phyloP scores from a whole-genome alignment of 1,140 invertebrate genomes.

The Lepidurus packardi region DNA sequence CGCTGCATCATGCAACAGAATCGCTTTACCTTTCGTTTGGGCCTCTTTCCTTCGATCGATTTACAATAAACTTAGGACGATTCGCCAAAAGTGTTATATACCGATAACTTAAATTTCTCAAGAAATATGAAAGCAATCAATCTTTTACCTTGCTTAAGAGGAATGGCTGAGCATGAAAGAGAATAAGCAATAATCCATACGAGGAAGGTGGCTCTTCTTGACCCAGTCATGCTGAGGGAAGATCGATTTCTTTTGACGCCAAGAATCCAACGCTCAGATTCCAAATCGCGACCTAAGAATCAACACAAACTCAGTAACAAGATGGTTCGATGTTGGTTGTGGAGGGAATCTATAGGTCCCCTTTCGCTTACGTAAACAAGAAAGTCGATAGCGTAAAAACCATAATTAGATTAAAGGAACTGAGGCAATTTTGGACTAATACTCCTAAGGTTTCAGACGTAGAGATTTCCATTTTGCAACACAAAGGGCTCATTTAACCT shows the following conservation, averaged over 20 bases:
- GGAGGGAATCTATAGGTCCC: not conserved
- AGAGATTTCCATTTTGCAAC: not conserved
- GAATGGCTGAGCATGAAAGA: not conserved
- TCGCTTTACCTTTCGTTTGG: too few species aligned
- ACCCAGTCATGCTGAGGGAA: not conserved
- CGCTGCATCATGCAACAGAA: too few species aligned
- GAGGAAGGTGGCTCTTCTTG: not conserved
- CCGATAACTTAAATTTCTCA: too few species aligned
- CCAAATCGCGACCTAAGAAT: not conserved
- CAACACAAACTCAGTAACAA: not conserved
- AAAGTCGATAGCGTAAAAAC: not conserved
- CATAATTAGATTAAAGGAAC: not conserved
- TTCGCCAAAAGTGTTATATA: too few species aligned
- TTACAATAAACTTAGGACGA: too few species aligned
- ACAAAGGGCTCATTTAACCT: not conserved
- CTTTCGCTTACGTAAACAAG: constrained; percentile 7
- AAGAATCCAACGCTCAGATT: not conserved
- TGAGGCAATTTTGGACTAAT: not conserved
- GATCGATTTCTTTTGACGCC: not conserved
- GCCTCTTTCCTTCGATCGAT: too few species aligned
- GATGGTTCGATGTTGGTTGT: not conserved
- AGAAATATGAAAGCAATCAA: not conserved
- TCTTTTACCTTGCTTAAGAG: not conserved
- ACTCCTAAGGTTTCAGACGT: not conserved
- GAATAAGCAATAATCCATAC: not conserved